Percentiles rank a stretch among this genome's conserved stretches.
phyloP scores from a whole-genome alignment of 2,113 vertebrate species.

The Mellivora capensis region DNA sequence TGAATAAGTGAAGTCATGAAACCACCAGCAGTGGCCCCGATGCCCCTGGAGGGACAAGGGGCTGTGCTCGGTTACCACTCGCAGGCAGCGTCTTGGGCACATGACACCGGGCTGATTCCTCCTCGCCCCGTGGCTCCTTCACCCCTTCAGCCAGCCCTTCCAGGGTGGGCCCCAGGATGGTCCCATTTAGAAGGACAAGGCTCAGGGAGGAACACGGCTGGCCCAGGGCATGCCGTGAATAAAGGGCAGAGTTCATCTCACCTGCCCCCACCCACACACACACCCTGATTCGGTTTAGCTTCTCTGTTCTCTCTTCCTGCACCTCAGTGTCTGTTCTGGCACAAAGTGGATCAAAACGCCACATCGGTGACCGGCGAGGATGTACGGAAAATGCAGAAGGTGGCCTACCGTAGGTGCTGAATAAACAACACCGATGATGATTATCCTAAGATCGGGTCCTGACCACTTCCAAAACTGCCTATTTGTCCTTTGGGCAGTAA shows the following conservation, averaged over 20 bases:
- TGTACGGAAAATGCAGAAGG: background rate
- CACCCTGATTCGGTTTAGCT: background rate
- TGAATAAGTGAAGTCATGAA: background rate
- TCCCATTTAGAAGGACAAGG: background rate
- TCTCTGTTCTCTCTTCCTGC: background rate
- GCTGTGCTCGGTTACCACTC: background rate
- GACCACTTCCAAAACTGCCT: background rate
- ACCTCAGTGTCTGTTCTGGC: background rate
- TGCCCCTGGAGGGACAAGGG: rapidly evolving
- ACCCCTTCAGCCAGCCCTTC: background rate
- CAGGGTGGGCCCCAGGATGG: too few species aligned
- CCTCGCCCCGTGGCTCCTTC: background rate
- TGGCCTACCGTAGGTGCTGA: background rate
- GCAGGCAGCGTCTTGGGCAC: background rate
- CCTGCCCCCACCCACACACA: rapidly evolving
- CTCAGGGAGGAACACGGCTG: background rate
- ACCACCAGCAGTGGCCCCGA: background rate
- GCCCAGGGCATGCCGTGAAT: background rate
- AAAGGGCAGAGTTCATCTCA: background rate
- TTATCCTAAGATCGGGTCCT: background rate
- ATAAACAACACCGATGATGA: background rate
- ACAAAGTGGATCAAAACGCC: background rate
- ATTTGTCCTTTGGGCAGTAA: background rate
- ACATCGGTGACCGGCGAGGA: background rate
- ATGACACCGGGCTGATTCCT: background rate